Base-by-base conservation (phyloP, 2,113 vertebrate species). In the Ochotona curzoniae region DNA sequence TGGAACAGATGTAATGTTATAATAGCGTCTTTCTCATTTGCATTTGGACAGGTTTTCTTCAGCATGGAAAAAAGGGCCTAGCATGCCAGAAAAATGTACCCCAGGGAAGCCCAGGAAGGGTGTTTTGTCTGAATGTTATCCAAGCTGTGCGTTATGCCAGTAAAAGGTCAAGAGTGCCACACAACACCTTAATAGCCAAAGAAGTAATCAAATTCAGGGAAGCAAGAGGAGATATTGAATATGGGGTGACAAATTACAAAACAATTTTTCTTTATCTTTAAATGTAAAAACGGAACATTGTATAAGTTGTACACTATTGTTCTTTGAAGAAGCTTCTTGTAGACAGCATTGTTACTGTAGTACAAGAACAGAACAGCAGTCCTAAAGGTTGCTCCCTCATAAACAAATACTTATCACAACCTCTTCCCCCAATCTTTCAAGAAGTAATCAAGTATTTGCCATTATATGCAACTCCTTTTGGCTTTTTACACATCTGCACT, bases 261-360 rank as follows among this genome's bases (percentile, higher is more conserved):
- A 21, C 38, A 69, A 63, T 81, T 83, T 90, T 91, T 57, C 70
- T 82, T 93, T 87, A 83, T 49, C 11, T 82, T 94, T 91, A 93
- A 80, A 93, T 84, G 51, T 87, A 54, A 93, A 84, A 83, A 87
- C 87, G 23, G 32, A 87, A 89, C 25, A 94, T 66, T 79, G 66
- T 51, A 47, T 93, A 67, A 69, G 44, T 35, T 87, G 28, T 26
- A 86, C 7, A 66, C 61, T 91, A 13, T 4, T 79, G 51, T 10
- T 20, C 25, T 89, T 89, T 76, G 76, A 32, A 91, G 49, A 93
- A 79, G 17, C 26, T 23, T 14, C 82, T 88, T 74, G 21, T 73
- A 51, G 82, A 67, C 0, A 70, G 14, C 49, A 93, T 51, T 4
- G 11, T 90, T 93, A 85, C 44, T 49, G 26, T 86, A 57, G 32